Evolutionary conservation across 2,113 vertebrate species (phyloP), one percentile per base, ranked within the genome.

Genomic region (Eubucco bourcierii): DNA sequence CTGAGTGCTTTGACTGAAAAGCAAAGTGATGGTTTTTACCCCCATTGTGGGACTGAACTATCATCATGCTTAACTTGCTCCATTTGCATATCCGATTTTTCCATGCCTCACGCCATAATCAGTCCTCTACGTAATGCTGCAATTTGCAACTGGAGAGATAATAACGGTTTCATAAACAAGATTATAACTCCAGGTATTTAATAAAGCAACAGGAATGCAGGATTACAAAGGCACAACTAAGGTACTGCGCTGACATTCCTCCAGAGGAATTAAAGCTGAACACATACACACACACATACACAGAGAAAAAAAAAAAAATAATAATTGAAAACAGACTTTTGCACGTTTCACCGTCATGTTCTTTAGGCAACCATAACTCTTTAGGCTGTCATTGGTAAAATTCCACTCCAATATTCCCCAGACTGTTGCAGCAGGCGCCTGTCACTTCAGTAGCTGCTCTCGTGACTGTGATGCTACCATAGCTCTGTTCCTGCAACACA

Each of bases 61-160:
- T 50, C 86, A 90, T 71, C 87, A 87, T 31, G 72, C 84, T 79
- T 93, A 95, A 94, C 90, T 95, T 90, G 70, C 81, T 85, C 73
- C 55, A 95, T 96, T 91, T 94, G 87, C 95, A 93, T 88, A 91
- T 83, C 85, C 18, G 25, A 94, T 93, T 95, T 95, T 96, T 92
- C 90, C 83, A 19, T 83, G 84, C 85, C 87, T 96, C 65, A n/a
- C 88, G 75, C 87, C 87, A 94, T 90, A 96, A 96, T 91, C 95
- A 80, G 92, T 93, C 92, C 90, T 95, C 93, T 93, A 96, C 4
- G n/a, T 91, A 94, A 91, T 9, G 74, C 80, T 80, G 90, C 89
- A 95, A 90, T 96, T 97, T 93, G 88, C 90, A 96, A 96, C 93
- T 94, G 88, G 84, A 96, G 93, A 96, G 92, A 95, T 97, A 97